These are phyloP conservation scores for Premnoplex brunnescens DNA, from an alignment of 2,797 vertebrate genomes.

Conservation along the genomic window DNA sequence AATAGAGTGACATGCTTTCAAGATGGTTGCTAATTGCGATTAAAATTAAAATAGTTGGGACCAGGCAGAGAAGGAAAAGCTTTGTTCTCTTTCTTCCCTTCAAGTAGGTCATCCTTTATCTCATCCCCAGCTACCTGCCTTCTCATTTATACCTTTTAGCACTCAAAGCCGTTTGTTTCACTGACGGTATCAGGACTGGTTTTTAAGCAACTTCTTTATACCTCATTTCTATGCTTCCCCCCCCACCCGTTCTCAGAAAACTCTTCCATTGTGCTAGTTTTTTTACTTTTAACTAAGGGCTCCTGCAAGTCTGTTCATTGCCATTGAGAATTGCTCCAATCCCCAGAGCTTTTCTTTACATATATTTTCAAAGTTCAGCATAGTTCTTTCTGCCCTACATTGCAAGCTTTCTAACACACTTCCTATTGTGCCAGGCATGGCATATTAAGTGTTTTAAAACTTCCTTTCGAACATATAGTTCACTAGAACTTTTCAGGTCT, in stretches of 20 bases:
- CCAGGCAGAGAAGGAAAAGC: background rate
- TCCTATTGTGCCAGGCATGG: slow-evolving; percentile 6
- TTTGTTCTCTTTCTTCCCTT: slow-evolving; percentile 12
- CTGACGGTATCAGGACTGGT: background rate
- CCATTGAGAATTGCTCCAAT: slow-evolving; percentile 4
- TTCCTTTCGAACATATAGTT: slow-evolving; percentile 11
- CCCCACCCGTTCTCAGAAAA: background rate
- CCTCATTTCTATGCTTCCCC: background rate
- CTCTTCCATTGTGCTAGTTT: background rate
- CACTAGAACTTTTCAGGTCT: slow-evolving; percentile 14
- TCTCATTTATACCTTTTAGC: slow-evolving; percentile 34
- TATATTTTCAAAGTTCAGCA: slow-evolving; percentile 45
- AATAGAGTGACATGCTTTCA: background rate
- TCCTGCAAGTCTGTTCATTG: slow-evolving; percentile 34
- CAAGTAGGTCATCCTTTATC: slow-evolving; percentile 47
- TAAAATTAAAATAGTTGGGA: slow-evolving; percentile 7
- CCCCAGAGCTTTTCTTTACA: slow-evolving; percentile 42
- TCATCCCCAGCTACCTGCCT: slow-evolving; percentile 10
- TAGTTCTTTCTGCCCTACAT: slow-evolving; percentile 36
- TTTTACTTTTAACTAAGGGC: background rate
- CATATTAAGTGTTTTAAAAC: slow-evolving; percentile 35
- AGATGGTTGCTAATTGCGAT: background rate
- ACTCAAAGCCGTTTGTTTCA: slow-evolving; percentile 22
- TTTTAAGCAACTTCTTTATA: slow-evolving; percentile 28
- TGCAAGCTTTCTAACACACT: background rate